Conservation (phyloP, 2,888 invertebrate genomes). For the Trisateles emortualis region DNA sequence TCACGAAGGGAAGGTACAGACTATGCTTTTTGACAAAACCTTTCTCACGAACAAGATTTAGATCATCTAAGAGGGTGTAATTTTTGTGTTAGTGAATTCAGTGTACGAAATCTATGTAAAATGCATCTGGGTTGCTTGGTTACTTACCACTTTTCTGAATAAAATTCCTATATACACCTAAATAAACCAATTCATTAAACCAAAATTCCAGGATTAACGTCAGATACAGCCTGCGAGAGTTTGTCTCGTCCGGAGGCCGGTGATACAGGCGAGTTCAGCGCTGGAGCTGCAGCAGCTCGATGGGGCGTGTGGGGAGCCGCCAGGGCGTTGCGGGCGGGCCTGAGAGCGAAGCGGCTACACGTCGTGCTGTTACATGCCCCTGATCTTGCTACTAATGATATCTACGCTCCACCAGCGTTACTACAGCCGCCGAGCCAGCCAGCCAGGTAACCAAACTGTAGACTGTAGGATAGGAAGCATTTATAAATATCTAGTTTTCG, state of each 20-base stretch:
- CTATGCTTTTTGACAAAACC: too few species aligned
- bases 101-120: too few species aligned
- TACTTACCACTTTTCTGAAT: too few species aligned
- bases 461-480: too few species aligned
- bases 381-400: constrained; percentile 88
- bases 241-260: constrained; percentile 63
- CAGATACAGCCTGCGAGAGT: constrained; percentile 80
- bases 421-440: constrained; percentile 76
- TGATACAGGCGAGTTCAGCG: constrained; percentile 67
- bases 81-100: too few species aligned
- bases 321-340: constrained; percentile 89
- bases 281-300: constrained; percentile 86
- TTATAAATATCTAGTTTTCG: too few species aligned
- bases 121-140: too few species aligned
- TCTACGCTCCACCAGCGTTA: constrained; percentile 88
- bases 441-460: constrained; percentile 63
- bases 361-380: constrained; percentile 92
- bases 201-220: constrained; percentile 69
- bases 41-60: too few species aligned
- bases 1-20: too few species aligned
- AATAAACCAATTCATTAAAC: not conserved
- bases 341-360: constrained; percentile 90
- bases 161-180: too few species aligned
- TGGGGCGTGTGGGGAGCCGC: constrained; percentile 94
- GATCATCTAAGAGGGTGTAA: too few species aligned